Evolutionary conservation across 1,140 invertebrate genomes (phyloP), one percentile per base, ranked within the genome.

Genomic region (Sarcophaga peregrina): DNA sequence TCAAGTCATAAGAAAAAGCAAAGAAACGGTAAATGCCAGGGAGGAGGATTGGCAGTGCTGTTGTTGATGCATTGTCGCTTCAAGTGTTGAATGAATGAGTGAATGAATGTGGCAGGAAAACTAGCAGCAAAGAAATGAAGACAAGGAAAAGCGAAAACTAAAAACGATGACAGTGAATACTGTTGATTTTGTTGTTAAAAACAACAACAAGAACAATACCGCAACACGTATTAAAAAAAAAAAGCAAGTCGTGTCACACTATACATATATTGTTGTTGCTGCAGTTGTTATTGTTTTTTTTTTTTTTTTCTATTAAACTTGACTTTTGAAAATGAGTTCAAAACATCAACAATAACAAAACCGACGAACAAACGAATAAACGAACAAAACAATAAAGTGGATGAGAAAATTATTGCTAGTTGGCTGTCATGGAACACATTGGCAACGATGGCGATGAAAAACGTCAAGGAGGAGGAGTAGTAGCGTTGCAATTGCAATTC

Each of bases 301-400:
- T 37, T 37, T 37, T 37, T 37, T n/a, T 37, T 37, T 37, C 4
- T 37, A 9, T 68, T 68, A 68, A 68, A 68, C 62, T 68, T 68
- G 62, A 68, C 62, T 68, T 68, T 68, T 25, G 25, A 68, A 68
- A 68, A 68, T 68, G 62, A 68, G 62, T 68, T 68, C 62, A 68
- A 37, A 37, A 37, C 25, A 37, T 37, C 25, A 4, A 15, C 62
- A 62, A 62, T 15, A 58, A 15, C 54, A 13, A 58, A 7, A 15
- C 13, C 15, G 54, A 58, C 13, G 11, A 58, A n/a, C 3, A 37
- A 37, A 58, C 13, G 11, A 58, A n/a, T n/a, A 37, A 37, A 37
- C 25, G 25, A 37, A 37, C 25, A 37, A 37, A 37, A 37, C 25
- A 37, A 37, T 37, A 37, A 37, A 37, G 25, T 37, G 25, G 4